A percentile compares a stretch with the other conserved stretches of the same genome.
Evolutionary conservation across 2,797 vertebrate species (phyloP).

Genomic region (Pangasius mekongensis): DNA sequence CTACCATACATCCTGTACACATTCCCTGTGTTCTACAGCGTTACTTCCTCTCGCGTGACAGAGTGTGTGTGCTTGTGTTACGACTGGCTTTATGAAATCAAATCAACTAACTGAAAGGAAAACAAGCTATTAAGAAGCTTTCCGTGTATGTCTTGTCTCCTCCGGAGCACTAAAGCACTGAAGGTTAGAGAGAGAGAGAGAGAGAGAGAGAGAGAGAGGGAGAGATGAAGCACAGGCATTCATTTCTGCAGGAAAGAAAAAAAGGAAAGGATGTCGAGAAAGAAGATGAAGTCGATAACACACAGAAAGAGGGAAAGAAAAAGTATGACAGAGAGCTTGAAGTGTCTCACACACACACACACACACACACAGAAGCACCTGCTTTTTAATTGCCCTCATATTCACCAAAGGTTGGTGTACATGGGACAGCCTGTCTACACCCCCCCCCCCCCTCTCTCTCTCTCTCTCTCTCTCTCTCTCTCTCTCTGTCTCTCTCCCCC

Average conservation of each 20-base stretch:
- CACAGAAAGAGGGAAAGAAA: constrained; percentile 27
- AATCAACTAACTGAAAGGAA: constrained; percentile 22
- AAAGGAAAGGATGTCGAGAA: neutral
- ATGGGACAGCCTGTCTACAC: neutral
- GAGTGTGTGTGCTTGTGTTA: neutral
- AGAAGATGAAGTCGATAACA: constrained; percentile 8
- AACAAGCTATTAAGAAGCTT: constrained; percentile 74
- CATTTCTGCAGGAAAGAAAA: constrained; percentile 4
- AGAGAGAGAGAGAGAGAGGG: constrained; percentile 28
- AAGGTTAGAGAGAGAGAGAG: constrained; percentile 60
- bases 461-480: neutral
- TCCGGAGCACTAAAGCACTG: constrained; percentile 60
- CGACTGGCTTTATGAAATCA: constrained; percentile 32
- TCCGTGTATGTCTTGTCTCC: constrained; percentile 71
- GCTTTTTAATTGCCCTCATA: constrained; percentile 40
- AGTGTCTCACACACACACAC: neutral
- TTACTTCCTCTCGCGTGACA: neutral
- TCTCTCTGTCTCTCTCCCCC: neutral
- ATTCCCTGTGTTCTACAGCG: neutral
- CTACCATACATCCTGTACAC: neutral
- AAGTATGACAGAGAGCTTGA: neutral
- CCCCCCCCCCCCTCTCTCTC: neutral
- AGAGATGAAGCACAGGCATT: neutral
- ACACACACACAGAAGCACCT: constrained; percentile 31
- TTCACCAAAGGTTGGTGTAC: neutral